Evolutionary conservation across 2,888 invertebrate genomes (phyloP).

Genomic region (Lasioglossum figueresi): DNA sequence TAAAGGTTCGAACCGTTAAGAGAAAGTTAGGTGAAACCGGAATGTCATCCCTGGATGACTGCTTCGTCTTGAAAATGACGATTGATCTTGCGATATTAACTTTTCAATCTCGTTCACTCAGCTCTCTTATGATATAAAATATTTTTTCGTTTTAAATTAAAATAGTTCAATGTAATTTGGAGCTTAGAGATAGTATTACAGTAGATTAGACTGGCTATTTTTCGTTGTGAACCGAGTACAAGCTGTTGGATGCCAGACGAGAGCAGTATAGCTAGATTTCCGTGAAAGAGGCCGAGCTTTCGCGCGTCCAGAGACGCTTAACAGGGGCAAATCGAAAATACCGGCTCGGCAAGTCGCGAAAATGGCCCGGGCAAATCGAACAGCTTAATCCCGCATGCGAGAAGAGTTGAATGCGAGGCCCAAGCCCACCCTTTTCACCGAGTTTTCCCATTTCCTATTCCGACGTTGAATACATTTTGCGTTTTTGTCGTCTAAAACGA

Average conservation of each 20-base stretch:
- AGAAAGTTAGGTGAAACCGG: background rate
- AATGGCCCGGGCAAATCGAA: constrained; percentile 68
- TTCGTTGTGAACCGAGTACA: background rate
- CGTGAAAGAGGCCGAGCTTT: constrained; percentile 30
- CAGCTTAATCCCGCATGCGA: constrained; percentile 74
- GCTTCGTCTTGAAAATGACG: background rate
- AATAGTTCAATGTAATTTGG: background rate
- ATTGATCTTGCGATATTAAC: background rate
- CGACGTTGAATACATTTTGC: constrained; percentile 66
- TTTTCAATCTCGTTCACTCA: background rate
- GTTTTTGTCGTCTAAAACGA: constrained; percentile 39
- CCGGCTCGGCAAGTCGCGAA: constrained; percentile 58
- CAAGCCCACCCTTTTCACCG: constrained; percentile 59
- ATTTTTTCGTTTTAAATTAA: background rate
- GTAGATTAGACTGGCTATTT: background rate
- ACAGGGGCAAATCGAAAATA: constrained; percentile 72
- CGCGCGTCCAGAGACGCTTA: constrained; percentile 48
- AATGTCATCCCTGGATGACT: background rate
- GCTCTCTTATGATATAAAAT: background rate
- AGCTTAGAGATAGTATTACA: background rate
- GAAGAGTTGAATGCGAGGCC: constrained; percentile 71
- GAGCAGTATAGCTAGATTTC: background rate
- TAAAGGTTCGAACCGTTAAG: background rate
- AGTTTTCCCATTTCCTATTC: constrained; percentile 71
- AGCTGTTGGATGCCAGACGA: background rate